Evolutionary conservation across 2,113 vertebrate species (phyloP).

Genomic region (Salminus brasiliensis): DNA sequence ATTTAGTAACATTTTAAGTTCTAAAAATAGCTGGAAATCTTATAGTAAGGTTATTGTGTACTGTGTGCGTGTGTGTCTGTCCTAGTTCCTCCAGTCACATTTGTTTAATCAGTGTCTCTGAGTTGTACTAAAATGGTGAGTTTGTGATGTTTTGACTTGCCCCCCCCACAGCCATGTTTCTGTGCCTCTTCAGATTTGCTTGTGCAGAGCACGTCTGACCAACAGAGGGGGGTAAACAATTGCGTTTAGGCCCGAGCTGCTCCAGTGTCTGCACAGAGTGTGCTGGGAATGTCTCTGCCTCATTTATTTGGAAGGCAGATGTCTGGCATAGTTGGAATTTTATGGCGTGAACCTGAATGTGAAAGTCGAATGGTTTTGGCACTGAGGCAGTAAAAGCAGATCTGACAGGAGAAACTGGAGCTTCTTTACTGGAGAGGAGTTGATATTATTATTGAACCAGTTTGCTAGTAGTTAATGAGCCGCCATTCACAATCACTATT

Average conservation of each 20-base stretch:
- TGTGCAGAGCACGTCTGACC: slow-evolving; percentile 22
- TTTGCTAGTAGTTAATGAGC: no score
- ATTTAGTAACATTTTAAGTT: no score
- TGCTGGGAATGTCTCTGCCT: background rate
- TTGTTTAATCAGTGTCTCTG: no score
- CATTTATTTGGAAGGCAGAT: background rate
- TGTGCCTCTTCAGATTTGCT: background rate
- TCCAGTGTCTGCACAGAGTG: background rate
- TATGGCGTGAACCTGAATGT: background rate
- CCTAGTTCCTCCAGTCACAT: no score
- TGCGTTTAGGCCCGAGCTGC: background rate
- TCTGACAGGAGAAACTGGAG: background rate
- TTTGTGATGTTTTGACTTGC: background rate
- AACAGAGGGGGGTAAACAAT: slow-evolving; percentile 22
- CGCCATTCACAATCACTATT: no score
- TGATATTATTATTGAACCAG: no score
- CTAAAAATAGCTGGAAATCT: no score
- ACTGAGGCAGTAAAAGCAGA: background rate
- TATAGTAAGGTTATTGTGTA: no score
- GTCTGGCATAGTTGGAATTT: background rate
- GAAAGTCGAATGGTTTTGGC: background rate
- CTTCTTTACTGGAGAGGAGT: background rate
- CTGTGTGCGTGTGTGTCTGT: no score
- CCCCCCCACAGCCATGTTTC: no score
- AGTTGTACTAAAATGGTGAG: background rate